Base-by-base conservation (phyloP, 2,113 vertebrate genomes). In the Tragelaphus strepsiceros region DNA sequence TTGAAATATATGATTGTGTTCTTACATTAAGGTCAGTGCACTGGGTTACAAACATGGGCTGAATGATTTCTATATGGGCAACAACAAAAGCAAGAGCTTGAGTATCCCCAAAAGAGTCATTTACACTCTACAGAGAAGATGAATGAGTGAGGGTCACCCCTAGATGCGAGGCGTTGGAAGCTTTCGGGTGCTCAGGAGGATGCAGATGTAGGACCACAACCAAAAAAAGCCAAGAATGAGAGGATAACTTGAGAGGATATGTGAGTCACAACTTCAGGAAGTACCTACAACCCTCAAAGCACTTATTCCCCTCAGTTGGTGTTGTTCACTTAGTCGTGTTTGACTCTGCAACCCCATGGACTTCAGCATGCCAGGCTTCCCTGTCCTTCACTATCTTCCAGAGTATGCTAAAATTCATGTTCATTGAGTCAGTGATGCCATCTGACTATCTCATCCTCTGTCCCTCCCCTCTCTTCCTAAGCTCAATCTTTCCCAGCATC, bases 1-100 rank as follows among this genome's bases (percentile, higher is more conserved):
- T 12, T 96, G 91, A 98, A 97, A 98, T 93, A 93, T 61, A 93
- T 3, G 83, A 77, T 86, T 51, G 53, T 12, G 71, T 77, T 89
- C 96, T 94, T 56, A 61, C 71, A 91, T 28, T 30, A 30, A 96
- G 89, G 96, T 82, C 94, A 97, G 61, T 6, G 85, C 35, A 56
- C 82, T 77, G 89, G 88, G 94, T 86, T 54, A 83, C 59, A 83
- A 30, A 80, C 46, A 61, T 0, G 4, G 26, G 61, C 83, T 82
- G 93, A 78, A 61, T 35, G 93, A 93, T 87, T 95, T 97, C 86
- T 62, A 28, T 3, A 43, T 5, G 11, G 35, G 39, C 59, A 54
- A 80, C 71, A 46, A 64, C 93, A n/a, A 35, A 16, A 58, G 19
- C 51, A 61, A 54, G 54, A 26, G 13, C 26, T 32, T 5, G 0